These are phyloP conservation scores for Hydrozoanthus gracilis DNA, from an alignment of 92 coral and sea anemone genomes.

Conservation along the genomic window DNA sequence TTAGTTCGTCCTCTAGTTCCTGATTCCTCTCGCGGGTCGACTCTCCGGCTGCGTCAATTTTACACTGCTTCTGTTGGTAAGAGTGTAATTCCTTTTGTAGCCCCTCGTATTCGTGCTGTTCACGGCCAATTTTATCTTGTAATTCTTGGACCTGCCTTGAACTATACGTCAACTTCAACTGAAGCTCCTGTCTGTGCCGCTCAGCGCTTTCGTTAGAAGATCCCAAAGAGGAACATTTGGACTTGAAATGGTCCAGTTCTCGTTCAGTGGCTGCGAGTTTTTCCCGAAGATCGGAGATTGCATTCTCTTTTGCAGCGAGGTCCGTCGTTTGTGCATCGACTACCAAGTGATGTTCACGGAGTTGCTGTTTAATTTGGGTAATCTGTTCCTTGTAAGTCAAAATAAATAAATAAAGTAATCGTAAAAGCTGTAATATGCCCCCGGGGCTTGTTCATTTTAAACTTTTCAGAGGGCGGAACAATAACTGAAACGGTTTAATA, in stretches of 20 bases:
- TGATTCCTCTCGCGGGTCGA: constrained; percentile 59
- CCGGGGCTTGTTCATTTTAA: no score
- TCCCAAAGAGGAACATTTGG: constrained; percentile 52
- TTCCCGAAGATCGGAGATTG: constrained; percentile 82
- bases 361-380: constrained; percentile 73
- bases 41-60: constrained; percentile 69
- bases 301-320: constrained; percentile 74
- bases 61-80: constrained; percentile 60
- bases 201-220: constrained; percentile 63
- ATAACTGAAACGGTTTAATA: no score
- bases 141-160: constrained; percentile 70
- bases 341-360: constrained; percentile 78
- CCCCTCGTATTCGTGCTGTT: constrained; percentile 65
- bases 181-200: constrained; percentile 65
- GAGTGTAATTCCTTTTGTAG: constrained; percentile 77
- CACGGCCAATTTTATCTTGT: constrained; percentile 68
- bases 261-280: constrained; percentile 72
- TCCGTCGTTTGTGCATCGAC: constrained; percentile 75
- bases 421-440: no score
- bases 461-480: no score
- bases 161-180: constrained; percentile 66
- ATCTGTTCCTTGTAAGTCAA: constrained; percentile 65
- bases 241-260: constrained; percentile 64
- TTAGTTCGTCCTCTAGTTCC: constrained; percentile 77
- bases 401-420: background rate